Evolutionary conservation across 1,140 invertebrate genomes (phyloP), one percentile per base, ranked within the genome.

Genomic region (Mamestra configurata): DNA sequence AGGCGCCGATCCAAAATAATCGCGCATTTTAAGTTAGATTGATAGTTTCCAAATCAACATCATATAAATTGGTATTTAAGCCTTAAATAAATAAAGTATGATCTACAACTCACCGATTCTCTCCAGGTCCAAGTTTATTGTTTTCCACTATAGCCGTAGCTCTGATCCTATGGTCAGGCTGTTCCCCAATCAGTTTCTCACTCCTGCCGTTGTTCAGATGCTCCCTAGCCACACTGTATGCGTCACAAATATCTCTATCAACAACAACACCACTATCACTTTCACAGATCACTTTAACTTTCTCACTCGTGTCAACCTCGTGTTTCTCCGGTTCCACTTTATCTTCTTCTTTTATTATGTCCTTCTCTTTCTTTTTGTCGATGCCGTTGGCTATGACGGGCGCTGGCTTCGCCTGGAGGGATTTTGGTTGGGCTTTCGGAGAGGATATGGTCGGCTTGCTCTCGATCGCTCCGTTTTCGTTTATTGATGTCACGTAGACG

Each of bases 401-500:
- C 0, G 92, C 89, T 24, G 93, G 90, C 82, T 93, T 93, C 10
- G 91, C 88, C 84, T 91, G 91, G 18, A 90, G 81, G 1, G 90
- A 90, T 80, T 92, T 94, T 2, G 88, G 92, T 72, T 89, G 89
- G 18, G 89, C 88, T 86, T 94, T 95, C 37, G 92, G 93, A 13
- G 93, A 93, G 0, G 92, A 93, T 84, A 93, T 96, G 84, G 93
- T 96, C 18, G 95, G 96, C 88, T 93, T 96, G 89, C 90, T 96
- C 80, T 95, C 94, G 81, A 95, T 95, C 27, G 96, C 94, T 84
- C 96, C 96, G 86, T 96, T 96, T 85, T 96, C 96, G 86, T 96
- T 96, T 79, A 97, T 96, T 72, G 97, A 97, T 68, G 97, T 98
- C 77, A 98, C 97, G 95, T 98, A 98, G 78, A 98, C 97, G 24